A percentile compares a stretch with the other conserved stretches of the same genome.
These are phyloP conservation scores for Trissolcus brochymenae DNA, from an alignment of 2,888 invertebrate species.

Conservation along the genomic window DNA sequence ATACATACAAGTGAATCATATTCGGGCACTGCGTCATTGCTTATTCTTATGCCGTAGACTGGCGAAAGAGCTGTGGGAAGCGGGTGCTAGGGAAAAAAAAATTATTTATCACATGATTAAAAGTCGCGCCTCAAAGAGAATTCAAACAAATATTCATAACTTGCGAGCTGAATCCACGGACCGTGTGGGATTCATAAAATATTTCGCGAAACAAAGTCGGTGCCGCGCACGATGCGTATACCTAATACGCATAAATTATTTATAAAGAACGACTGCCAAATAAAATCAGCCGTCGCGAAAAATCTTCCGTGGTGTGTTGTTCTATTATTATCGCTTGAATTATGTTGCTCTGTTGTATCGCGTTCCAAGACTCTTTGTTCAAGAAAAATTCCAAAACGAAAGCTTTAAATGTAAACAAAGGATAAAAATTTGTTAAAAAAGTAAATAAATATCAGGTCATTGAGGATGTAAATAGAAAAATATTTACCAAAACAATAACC, in stretches of 20 bases:
- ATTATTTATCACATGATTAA: constrained; percentile 29
- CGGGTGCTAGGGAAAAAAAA: neutral
- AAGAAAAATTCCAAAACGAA: no score
- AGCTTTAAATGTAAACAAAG: no score
- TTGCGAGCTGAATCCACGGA: constrained; percentile 14
- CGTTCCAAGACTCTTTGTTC: constrained; percentile 1
- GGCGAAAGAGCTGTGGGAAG: neutral
- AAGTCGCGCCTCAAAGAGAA: constrained; percentile 23
- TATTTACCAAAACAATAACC: no score
- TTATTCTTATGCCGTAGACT: constrained; percentile 9
- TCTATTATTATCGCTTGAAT: constrained; percentile 47
- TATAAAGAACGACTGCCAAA: constrained; percentile 53
- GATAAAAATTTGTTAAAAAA: no score
- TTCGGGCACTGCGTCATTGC: constrained; percentile 13
- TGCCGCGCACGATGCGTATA: constrained; percentile 31
- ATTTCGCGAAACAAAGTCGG: constrained; percentile 45
- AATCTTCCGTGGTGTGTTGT: constrained; percentile 32
- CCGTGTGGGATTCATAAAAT: constrained; percentile 31
- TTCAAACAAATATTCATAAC: constrained; percentile 37
- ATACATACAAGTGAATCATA: constrained; percentile 14
- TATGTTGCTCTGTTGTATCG: constrained; percentile 21
- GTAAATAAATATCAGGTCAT: no score
- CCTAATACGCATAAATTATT: constrained; percentile 50
- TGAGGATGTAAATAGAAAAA: no score
- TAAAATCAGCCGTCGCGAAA: constrained; percentile 51